These are phyloP conservation scores for Pristionchus mayeri DNA, from an alignment of 2,888 invertebrate genomes.

Conservation along the genomic window DNA sequence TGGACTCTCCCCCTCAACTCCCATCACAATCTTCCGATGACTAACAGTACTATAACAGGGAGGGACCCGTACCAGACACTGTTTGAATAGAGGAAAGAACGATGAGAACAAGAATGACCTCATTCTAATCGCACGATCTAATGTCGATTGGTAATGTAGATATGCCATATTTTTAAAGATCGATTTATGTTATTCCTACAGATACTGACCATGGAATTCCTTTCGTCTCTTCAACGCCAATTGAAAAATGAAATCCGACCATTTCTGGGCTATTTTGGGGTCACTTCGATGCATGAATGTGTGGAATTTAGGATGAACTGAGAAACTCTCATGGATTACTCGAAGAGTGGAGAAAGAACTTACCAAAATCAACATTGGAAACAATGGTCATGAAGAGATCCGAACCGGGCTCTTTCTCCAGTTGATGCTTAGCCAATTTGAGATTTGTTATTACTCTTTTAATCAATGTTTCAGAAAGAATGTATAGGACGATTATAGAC, in stretches of 20 bases:
- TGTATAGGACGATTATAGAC: too few species aligned
- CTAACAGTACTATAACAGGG: neutral
- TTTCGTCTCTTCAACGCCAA: constrained; percentile 54
- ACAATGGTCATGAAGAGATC: constrained; percentile 58
- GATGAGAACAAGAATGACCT: too few species aligned
- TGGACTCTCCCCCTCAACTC: too few species aligned
- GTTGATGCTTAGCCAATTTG: neutral
- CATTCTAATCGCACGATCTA: too few species aligned
- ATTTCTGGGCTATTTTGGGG: constrained; percentile 40
- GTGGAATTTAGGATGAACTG: constrained; percentile 29
- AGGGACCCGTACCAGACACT: neutral
- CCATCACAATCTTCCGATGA: neutral
- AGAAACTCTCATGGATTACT: neutral
- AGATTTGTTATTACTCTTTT: too few species aligned
- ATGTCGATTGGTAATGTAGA: too few species aligned
- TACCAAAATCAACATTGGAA: constrained; percentile 59
- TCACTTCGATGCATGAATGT: constrained; percentile 51
- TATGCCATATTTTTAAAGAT: too few species aligned
- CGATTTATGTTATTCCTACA: too few species aligned
- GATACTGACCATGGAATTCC: constrained; percentile 59
- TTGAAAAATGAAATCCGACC: constrained; percentile 57
- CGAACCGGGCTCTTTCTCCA: constrained; percentile 15
- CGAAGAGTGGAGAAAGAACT: neutral
- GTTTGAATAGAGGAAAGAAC: neutral
- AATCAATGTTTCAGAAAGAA: too few species aligned